phyloP scores from a whole-genome alignment of 2,888 invertebrate genomes.

The Oscheius onirici region DNA sequence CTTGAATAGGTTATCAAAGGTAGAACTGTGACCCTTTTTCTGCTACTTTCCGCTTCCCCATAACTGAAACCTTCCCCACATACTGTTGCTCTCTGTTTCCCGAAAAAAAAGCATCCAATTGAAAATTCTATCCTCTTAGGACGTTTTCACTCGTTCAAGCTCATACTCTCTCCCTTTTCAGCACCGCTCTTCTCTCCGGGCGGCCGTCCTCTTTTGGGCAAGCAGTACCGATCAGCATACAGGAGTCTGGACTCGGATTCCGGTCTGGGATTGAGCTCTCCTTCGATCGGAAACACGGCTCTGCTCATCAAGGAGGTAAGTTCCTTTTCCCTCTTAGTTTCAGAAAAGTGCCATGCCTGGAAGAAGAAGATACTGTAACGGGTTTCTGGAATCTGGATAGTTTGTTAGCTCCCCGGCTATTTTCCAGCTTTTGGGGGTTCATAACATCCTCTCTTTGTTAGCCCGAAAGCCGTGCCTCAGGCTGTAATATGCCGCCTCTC shows the following conservation, averaged over 20 bases:
- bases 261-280: slow-evolving; percentile 54
- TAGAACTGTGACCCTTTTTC: too few species aligned
- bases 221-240: slow-evolving; percentile 17
- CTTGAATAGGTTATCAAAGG: too few species aligned
- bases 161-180: slow-evolving; percentile 27
- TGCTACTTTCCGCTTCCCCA: too few species aligned
- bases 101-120: too few species aligned
- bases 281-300: slow-evolving; percentile 53
- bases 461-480: neutral
- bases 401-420: too few species aligned
- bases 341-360: slow-evolving; percentile 29
- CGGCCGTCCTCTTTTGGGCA: slow-evolving; percentile 26
- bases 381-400: too few species aligned
- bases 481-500: neutral
- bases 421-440: too few species aligned
- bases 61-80: too few species aligned
- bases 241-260: slow-evolving; percentile 44
- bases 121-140: too few species aligned
- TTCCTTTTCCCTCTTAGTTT: slow-evolving; percentile 7
- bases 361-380: neutral
- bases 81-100: too few species aligned
- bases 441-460: neutral
- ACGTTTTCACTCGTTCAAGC: too few species aligned
- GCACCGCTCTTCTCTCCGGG: slow-evolving; percentile 34
- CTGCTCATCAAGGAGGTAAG: slow-evolving; percentile 58